Evolutionary conservation across 2,888 invertebrate species (phyloP), one percentile per base, ranked within the genome.

Genomic region (Thereva nobilitata): DNA sequence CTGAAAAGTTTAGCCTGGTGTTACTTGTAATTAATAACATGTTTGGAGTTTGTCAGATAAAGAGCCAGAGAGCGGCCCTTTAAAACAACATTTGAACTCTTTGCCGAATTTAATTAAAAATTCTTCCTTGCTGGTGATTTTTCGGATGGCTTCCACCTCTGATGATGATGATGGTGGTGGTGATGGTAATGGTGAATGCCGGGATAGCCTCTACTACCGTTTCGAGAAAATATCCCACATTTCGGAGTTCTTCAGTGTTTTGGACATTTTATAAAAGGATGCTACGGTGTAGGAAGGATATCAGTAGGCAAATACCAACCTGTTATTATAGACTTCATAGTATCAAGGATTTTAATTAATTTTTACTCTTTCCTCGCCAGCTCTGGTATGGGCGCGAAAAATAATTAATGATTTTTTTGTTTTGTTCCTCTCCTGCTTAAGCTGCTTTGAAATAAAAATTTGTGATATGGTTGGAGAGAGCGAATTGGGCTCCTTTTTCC

Each of bases 41-140:
- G 61, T 67, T 67, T 67, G 47, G 61, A 69, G 67, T 69, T 69
- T 69, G 69, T 69, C 69, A 69, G 69, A 67, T 69, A 67, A 69
- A 69, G 67, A 61, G 67, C n/a, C 4, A 44, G 4, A 44, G 4
- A 64, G 64, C 63, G 50, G 57, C 59, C 67, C 67, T 59, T 65
- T 67, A 66, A 66, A 68, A 68, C 66, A 68, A 64, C 68, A 64
- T 70, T 70, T 66, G 54, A 67, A 68, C 68, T 70, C 70, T 64
- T 70, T 68, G 50, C 66, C 53, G 55, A 70, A 70, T 70, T 70
- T 70, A 70, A 70, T 70, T 70, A 70, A 70, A 70, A 70, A 70
- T 70, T 70, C 68, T 70, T 66, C 67, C 66, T 70, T 64, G 66
- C 66, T 66, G 61, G 9, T 68, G 70, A 70, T 65, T 65, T 61